phyloP scores from a whole-genome alignment of 1,140 invertebrate genomes.

The Tetramorium simillimum region DNA sequence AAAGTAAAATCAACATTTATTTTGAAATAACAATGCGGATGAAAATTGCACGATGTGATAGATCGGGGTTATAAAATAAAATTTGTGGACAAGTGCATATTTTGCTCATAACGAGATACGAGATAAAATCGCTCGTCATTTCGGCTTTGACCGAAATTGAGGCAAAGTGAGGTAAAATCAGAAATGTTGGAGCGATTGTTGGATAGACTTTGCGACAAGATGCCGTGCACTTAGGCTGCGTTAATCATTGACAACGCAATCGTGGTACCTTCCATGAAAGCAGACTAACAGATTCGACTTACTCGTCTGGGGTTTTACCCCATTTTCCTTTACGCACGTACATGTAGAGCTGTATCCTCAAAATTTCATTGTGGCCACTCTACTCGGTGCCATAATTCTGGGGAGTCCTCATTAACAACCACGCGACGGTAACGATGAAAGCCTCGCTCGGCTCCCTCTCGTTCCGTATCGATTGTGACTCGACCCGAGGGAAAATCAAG shows the following conservation, averaged over 20 bases:
- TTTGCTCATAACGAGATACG: neutral
- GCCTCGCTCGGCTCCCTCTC: slow-evolving; percentile 46
- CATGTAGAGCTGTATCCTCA: neutral
- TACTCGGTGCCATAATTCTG: slow-evolving; percentile 18
- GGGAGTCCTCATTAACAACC: slow-evolving; percentile 50
- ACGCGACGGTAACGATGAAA: slow-evolving; percentile 53
- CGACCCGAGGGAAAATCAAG: slow-evolving; percentile 63
- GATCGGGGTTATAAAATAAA: neutral
- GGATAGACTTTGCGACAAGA: neutral
- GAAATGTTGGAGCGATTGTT: neutral
- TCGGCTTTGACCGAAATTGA: neutral
- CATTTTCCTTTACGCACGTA: neutral
- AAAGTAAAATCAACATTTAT: neutral
- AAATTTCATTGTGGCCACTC: slow-evolving; percentile 38
- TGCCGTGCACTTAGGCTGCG: neutral
- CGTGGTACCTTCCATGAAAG: neutral
- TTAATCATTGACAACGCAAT: neutral
- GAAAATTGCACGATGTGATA: neutral
- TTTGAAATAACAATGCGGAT: neutral
- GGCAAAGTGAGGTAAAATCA: neutral
- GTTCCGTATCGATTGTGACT: slow-evolving; percentile 46
- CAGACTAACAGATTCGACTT: neutral
- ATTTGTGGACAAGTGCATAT: neutral
- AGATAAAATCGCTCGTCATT: neutral
- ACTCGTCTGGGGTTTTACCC: neutral